Percentiles rank a stretch among this genome's conserved stretches.
phyloP scores from a whole-genome alignment of 2,797 vertebrate genomes.

The Myotis daubentonii region DNA sequence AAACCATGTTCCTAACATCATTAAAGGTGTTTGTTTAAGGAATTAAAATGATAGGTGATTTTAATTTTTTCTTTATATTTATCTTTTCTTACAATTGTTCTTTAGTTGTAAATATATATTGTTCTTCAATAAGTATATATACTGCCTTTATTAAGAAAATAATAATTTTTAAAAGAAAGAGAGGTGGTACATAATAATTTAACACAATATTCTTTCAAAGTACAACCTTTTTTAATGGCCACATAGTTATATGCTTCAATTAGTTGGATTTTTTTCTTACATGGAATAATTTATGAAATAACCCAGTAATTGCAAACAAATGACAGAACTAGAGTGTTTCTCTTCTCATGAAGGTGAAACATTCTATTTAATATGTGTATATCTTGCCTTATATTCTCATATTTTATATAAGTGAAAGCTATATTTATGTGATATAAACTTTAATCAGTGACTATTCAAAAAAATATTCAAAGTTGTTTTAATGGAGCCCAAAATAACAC shows the following conservation, averaged over 20 bases:
- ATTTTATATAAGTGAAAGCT: conserved; percentile 37
- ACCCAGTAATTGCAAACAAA: background rate
- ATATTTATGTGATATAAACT: background rate
- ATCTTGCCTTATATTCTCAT: background rate
- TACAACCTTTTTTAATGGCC: background rate
- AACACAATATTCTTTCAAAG: background rate
- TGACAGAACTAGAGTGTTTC: background rate
- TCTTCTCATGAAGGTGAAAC: background rate
- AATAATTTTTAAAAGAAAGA: background rate
- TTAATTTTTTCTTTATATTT: background rate
- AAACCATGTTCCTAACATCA: background rate
- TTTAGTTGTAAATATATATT: background rate
- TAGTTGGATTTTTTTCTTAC: background rate
- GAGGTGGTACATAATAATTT: background rate
- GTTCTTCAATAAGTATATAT: background rate
- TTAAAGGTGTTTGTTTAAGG: background rate
- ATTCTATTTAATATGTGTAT: background rate
- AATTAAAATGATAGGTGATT: background rate
- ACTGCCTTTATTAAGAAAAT: background rate
- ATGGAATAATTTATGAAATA: background rate
- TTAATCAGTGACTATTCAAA: background rate
- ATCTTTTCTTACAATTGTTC: background rate
- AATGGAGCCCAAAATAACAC: background rate
- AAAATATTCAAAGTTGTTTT: background rate
- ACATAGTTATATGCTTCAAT: background rate